Evolutionary conservation across 2,888 invertebrate species (phyloP).

Genomic region (Ichneumoninae sp.): DNA sequence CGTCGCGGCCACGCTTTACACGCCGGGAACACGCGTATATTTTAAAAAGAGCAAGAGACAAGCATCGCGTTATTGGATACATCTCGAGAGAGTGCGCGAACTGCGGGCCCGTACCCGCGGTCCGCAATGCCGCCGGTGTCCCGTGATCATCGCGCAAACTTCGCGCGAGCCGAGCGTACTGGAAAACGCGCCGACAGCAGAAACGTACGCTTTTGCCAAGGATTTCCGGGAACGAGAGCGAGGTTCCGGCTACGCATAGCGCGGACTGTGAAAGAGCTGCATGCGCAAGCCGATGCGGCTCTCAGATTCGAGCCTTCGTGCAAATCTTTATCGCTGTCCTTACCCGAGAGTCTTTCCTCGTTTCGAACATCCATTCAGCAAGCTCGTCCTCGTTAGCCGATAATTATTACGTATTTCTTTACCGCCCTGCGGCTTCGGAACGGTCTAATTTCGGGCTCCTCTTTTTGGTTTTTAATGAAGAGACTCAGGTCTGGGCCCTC

Average conservation of each 20-base stretch:
- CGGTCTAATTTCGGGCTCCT: too few relatives aligned
- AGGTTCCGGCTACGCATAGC: slow-evolving; percentile 80
- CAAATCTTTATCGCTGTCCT: slow-evolving; percentile 21
- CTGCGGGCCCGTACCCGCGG: slow-evolving; percentile 9
- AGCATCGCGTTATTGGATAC: slow-evolving; percentile 68
- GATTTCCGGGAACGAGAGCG: slow-evolving; percentile 79
- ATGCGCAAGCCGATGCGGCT: slow-evolving; percentile 55
- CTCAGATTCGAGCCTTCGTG: slow-evolving; percentile 53
- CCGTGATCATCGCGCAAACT: slow-evolving; percentile 59
- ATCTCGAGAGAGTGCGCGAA: slow-evolving; percentile 35
- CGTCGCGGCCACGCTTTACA: slow-evolving; percentile 48
- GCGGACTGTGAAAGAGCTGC: slow-evolving; percentile 52
- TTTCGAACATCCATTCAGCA: not conserved
- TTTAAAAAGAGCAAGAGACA: slow-evolving; percentile 43
- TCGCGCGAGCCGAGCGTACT: slow-evolving; percentile 69
- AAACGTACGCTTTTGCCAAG: slow-evolving; percentile 67
- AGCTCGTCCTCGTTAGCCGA: not conserved
- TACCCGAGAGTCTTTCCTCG: not conserved
- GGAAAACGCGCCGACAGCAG: slow-evolving; percentile 77
- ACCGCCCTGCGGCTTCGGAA: too few relatives aligned
- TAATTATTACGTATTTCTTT: not conserved
- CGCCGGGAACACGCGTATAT: slow-evolving; percentile 61
- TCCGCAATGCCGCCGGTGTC: slow-evolving; percentile 50
- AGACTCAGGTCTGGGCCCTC: too few relatives aligned
- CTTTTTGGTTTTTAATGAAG: too few relatives aligned